Conservation (phyloP, 2,113 vertebrate genomes). For the Heterotis niloticus region DNA sequence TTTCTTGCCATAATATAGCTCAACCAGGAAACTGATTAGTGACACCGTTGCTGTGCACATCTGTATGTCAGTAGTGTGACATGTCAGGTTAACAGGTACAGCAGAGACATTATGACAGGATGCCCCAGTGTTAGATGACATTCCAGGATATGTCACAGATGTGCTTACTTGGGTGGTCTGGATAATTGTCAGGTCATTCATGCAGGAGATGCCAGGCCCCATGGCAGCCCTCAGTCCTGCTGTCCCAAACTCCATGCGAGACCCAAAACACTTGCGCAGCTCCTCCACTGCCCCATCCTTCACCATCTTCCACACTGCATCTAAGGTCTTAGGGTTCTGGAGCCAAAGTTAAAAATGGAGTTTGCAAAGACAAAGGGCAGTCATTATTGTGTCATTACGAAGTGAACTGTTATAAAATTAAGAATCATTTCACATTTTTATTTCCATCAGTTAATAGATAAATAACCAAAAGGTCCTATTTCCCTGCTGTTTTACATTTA, state of each 20-base stretch:
- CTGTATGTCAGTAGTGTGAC: not conserved
- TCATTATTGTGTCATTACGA: too few relatives aligned
- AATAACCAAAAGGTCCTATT: too few relatives aligned
- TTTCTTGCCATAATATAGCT: not conserved
- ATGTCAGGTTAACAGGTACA: not conserved
- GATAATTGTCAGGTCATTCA: constrained; percentile 96
- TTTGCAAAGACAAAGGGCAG: too few relatives aligned
- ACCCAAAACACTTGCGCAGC: constrained; percentile 79
- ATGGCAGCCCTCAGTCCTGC: constrained; percentile 89
- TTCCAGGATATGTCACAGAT: not conserved
- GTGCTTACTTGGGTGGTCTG: constrained; percentile 79
- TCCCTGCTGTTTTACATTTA: too few relatives aligned
- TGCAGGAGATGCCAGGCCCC: constrained; percentile 82
- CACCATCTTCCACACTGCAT: constrained; percentile 69
- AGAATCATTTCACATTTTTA: too few relatives aligned
- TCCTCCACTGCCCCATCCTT: constrained; percentile 62
- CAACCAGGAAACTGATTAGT: not conserved
- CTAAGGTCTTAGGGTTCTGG: constrained; percentile 82
- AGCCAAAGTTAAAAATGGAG: constrained; percentile 15
- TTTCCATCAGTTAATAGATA: too few relatives aligned
- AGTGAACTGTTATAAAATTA: too few relatives aligned
- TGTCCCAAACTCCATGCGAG: constrained; percentile 91
- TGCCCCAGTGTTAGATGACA: not conserved
- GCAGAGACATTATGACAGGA: not conserved
- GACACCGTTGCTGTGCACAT: not conserved